phyloP scores from a whole-genome alignment of 1,140 invertebrate species.

The Brachionus rubens region DNA sequence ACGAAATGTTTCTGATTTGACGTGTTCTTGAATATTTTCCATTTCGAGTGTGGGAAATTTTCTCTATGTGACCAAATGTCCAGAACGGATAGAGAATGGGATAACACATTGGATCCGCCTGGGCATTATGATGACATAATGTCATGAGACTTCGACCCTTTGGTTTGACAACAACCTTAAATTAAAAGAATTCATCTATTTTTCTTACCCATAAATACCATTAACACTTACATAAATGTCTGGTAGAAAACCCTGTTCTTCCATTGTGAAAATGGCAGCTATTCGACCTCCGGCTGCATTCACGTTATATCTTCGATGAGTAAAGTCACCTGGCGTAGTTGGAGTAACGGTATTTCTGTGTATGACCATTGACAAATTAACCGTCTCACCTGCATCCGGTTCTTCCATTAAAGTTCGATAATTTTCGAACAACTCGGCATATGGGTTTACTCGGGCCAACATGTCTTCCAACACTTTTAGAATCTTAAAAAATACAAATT shows the following conservation, averaged over 20 bases:
- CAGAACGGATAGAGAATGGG: background rate
- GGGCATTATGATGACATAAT: background rate
- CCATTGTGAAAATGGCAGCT: background rate
- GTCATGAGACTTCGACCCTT: background rate
- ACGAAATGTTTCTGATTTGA: background rate
- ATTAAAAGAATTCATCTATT: too few species aligned
- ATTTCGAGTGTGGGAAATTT: background rate
- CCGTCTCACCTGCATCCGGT: too few species aligned
- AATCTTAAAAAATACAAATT: conserved; percentile 5
- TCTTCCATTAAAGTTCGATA: too few species aligned
- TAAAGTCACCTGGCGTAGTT: too few species aligned
- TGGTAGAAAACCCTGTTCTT: background rate
- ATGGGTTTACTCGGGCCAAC: too few species aligned
- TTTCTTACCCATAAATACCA: too few species aligned
- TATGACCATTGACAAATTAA: too few species aligned
- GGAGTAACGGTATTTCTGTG: too few species aligned
- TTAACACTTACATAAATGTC: background rate
- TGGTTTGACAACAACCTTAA: background rate
- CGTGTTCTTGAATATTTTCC: background rate
- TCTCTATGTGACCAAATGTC: background rate
- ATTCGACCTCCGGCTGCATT: background rate
- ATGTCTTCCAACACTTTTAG: background rate
- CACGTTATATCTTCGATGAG: background rate
- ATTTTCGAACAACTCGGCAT: too few species aligned
- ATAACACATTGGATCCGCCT: conserved; percentile 16